Evolutionary conservation across 1,140 invertebrate species (phyloP), one percentile per base, ranked within the genome.

Genomic region (Diprion similis): DNA sequence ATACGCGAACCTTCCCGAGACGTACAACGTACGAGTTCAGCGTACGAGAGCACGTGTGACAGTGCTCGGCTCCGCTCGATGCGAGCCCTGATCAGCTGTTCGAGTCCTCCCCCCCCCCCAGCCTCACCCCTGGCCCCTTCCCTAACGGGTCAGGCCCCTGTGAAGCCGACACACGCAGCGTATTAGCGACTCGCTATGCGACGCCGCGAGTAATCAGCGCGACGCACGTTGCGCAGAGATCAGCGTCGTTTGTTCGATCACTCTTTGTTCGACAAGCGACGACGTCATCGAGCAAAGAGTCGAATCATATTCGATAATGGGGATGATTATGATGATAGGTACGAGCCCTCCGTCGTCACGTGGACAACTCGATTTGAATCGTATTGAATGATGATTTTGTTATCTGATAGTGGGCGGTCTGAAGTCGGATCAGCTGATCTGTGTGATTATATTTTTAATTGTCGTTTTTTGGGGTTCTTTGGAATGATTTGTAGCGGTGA

Each of bases 11-110:
- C 51, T 59, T 3, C 9, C 51, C 24, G 24, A 37, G 24, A 37
- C 4, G 51, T 59, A 13, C 51, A 37, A 37, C 24, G 24, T 37
- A 37, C 51, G 51, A 59, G 51, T 59, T 59, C 51, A 59, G 51
- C 51, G 51, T 59, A 59, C 51, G 11, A 59, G 51, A 59, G 51
- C 51, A 59, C 51, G 51, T 59, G 51, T 9, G 51, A 59, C 51
- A 59, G 51, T 59, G 51, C 9, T 59, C 51, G 9, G 51, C 51
- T 59, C 11, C 51, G 51, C 51, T 59, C 51, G 11, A 17, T 59
- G 51, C 51, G 51, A 59, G 11, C 11, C 11, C 51, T 59, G 51
- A 59, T 59, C 51, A 59, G 51, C 51, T 59, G 51, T 59, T 59
- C 51, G 9, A 17, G 4, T 6, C 51, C n/a, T 8, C 51, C 51